Conservation (phyloP, 2,113 vertebrate species). For the Charadrius vociferus region DNA sequence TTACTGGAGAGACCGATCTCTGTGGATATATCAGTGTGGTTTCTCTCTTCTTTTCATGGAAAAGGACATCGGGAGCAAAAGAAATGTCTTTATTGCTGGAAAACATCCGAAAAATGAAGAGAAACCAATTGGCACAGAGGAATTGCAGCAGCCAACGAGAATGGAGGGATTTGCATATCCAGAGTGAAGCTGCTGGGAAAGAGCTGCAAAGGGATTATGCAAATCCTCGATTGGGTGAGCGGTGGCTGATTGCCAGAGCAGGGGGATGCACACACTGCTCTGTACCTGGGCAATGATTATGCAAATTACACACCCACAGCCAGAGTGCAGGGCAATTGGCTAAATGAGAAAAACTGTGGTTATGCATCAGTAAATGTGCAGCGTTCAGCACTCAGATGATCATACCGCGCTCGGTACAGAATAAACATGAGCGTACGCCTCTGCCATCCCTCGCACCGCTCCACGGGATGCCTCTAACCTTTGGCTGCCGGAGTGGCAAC, state of each 20-base stretch:
- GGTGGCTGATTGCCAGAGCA: slow-evolving; percentile 59
- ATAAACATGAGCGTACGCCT: background rate
- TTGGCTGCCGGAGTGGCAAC: background rate
- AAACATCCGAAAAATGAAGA: background rate
- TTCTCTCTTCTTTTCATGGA: background rate
- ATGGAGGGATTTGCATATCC: slow-evolving; percentile 49
- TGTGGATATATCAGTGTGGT: background rate
- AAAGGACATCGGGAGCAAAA: background rate
- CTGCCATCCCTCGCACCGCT: background rate
- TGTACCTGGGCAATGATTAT: slow-evolving; percentile 52
- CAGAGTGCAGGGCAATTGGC: slow-evolving; percentile 31
- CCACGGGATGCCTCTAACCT: accelerated
- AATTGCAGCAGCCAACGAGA: slow-evolving; percentile 45
- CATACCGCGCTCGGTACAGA: background rate
- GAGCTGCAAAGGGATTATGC: slow-evolving; percentile 60
- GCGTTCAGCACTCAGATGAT: background rate
- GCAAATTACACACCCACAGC: slow-evolving; percentile 33
- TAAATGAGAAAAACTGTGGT: slow-evolving; percentile 28
- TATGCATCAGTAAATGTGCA: background rate
- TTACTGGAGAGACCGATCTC: background rate
- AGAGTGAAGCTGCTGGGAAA: slow-evolving; percentile 49
- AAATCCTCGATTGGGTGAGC: slow-evolving; percentile 63
- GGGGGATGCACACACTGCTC: background rate
- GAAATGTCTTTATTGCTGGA: background rate
- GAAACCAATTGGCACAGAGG: background rate